Percentiles rank a stretch among this genome's conserved stretches.
These are phyloP conservation scores for Turnix velox DNA, from an alignment of 2,113 vertebrate species.

Conservation along the genomic window DNA sequence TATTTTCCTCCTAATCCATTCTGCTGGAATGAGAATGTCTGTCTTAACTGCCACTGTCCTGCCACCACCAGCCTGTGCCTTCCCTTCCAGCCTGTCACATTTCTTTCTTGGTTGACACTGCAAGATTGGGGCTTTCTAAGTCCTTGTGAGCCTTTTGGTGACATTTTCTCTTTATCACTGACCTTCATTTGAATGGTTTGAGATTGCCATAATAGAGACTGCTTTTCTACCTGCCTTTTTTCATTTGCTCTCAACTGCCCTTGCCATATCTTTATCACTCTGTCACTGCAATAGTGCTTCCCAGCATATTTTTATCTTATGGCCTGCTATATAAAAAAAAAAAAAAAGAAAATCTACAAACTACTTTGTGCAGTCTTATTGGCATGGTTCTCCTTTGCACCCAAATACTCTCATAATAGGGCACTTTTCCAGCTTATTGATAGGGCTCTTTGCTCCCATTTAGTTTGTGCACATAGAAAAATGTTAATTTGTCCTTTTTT, in stretches of 20 bases:
- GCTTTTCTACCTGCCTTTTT: background rate
- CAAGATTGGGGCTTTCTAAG: background rate
- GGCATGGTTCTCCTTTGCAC: background rate
- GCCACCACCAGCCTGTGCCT: background rate
- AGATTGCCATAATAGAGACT: too few relatives aligned
- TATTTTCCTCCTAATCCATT: background rate
- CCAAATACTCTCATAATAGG: rapidly evolving
- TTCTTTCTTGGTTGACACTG: background rate
- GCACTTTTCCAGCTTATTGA: background rate
- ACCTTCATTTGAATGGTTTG: background rate
- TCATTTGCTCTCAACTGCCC: background rate
- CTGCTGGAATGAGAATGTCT: background rate
- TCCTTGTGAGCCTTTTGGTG: background rate
- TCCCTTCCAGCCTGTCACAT: background rate
- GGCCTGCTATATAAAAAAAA: background rate
- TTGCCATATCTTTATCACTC: background rate
- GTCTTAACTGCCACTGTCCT: background rate
- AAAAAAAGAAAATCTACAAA: background rate
- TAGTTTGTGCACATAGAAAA: background rate
- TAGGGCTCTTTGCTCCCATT: background rate
- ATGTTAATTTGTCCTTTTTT: background rate
- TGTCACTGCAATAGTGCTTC: background rate
- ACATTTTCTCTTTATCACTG: background rate
- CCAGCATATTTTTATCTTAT: background rate
- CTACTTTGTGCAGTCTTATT: background rate